A percentile compares a stretch with the other conserved stretches of the same genome.
These are phyloP conservation scores for Alectura lathami DNA, from an alignment of 2,113 vertebrate genomes.

Conservation along the genomic window DNA sequence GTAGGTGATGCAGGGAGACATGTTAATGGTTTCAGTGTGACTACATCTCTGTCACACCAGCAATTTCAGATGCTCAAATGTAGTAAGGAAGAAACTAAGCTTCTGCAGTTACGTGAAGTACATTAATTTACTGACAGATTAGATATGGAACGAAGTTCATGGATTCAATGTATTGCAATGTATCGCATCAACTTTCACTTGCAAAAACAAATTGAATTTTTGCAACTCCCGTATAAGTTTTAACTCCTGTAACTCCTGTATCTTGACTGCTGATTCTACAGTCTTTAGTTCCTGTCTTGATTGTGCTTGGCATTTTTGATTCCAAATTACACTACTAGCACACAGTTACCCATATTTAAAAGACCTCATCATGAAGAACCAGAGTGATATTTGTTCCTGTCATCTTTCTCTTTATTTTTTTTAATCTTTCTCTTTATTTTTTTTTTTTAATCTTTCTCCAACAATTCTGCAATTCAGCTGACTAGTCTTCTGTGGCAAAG, in stretches of 20 bases:
- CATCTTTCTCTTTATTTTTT: accelerated
- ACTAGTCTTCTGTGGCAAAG: not conserved
- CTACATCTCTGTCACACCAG: too few species aligned
- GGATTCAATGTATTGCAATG: not conserved
- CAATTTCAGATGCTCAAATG: not conserved
- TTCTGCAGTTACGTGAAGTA: not conserved
- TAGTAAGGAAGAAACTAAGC: not conserved
- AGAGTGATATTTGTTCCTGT: not conserved
- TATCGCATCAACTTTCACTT: not conserved
- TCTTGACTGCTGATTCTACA: not conserved
- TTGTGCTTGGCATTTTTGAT: not conserved
- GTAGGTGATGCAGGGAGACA: not conserved
- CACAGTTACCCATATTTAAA: not conserved
- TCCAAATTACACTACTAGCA: not conserved
- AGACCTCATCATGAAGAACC: not conserved
- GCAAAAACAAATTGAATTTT: not conserved
- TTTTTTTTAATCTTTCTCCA: not conserved
- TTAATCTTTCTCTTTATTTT: not conserved
- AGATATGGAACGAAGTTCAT: not conserved
- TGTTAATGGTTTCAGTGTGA: not conserved
- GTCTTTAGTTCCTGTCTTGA: not conserved
- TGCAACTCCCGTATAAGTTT: not conserved
- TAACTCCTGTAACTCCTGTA: not conserved
- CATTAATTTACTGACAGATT: not conserved
- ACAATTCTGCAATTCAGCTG: not conserved